Evolutionary conservation across 2,797 vertebrate species (phyloP).

Genomic region (Menidia menidia): DNA sequence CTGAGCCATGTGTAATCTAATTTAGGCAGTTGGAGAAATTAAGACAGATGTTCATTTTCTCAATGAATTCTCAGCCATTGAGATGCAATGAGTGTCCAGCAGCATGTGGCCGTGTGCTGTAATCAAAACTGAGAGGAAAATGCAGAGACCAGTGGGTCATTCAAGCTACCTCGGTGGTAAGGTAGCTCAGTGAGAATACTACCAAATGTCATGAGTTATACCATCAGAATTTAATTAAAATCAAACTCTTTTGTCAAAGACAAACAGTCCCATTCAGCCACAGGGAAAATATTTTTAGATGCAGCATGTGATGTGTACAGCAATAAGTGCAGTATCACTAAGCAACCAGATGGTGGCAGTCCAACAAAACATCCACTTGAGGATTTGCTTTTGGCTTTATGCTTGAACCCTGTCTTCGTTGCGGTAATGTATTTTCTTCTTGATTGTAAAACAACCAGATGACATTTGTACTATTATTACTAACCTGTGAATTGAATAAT

Average conservation of each 20-base stretch:
- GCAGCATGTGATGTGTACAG: neutral
- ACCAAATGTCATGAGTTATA: constrained; percentile 10
- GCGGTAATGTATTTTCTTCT: neutral
- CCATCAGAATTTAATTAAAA: neutral
- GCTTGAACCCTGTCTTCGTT: neutral
- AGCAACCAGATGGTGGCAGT: constrained; percentile 64
- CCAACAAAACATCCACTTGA: constrained; percentile 55
- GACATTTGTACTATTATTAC: neutral
- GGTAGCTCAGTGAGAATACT: constrained; percentile 18
- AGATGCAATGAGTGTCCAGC: constrained; percentile 51
- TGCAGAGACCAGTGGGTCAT: constrained; percentile 35
- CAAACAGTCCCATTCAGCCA: constrained; percentile 7
- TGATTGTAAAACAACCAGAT: neutral
- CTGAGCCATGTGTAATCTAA: constrained; percentile 63
- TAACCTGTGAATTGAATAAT: neutral
- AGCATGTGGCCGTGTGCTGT: constrained; percentile 45
- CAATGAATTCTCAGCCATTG: constrained; percentile 48
- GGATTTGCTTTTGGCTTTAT: constrained; percentile 16
- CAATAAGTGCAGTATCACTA: constrained; percentile 41
- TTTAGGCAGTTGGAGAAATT: constrained; percentile 59
- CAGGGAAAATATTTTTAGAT: constrained; percentile 2
- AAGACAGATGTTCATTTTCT: constrained; percentile 58
- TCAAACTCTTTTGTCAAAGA: neutral
- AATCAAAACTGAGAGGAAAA: constrained; percentile 62
- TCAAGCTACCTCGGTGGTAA: constrained; percentile 24